Percentiles rank a stretch among this genome's conserved stretches.
phyloP scores from a whole-genome alignment of 2,113 vertebrate species.

The Podarcis raffonei region DNA sequence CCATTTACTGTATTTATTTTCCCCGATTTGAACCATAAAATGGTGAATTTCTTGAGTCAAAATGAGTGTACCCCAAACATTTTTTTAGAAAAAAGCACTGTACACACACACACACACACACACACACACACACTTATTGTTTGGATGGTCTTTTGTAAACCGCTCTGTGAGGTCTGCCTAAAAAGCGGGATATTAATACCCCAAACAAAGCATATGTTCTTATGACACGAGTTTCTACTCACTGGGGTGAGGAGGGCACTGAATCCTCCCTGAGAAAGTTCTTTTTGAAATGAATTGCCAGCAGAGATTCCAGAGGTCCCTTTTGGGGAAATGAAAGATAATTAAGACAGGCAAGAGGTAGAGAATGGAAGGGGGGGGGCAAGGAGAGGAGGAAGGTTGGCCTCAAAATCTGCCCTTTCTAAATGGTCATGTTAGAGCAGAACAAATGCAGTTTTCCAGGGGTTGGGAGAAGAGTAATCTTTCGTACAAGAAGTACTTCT shows the following conservation, averaged over 20 bases:
- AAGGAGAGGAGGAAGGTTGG: too few relatives aligned
- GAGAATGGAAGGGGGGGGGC: background rate
- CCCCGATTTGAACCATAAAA: too few relatives aligned
- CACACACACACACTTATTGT: too few relatives aligned
- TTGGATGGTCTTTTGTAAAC: too few relatives aligned
- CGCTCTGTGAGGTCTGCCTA: too few relatives aligned
- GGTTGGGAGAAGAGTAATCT: background rate
- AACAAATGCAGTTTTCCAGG: background rate
- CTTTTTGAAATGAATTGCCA: conserved; percentile 5
- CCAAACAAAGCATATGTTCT: too few relatives aligned
- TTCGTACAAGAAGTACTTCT: background rate
- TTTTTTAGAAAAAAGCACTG: too few relatives aligned
- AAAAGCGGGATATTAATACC: too few relatives aligned
- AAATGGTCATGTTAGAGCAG: background rate
- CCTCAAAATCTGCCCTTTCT: background rate
- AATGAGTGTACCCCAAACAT: too few relatives aligned
- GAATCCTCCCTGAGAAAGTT: conserved; percentile 44
- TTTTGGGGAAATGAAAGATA: background rate
- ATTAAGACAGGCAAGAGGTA: background rate
- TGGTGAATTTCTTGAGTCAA: too few relatives aligned
- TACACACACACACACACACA: too few relatives aligned
- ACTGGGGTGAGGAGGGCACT: conserved; percentile 12
- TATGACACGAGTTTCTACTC: background rate
- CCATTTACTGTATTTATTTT: too few relatives aligned
- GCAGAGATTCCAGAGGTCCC: background rate